phyloP scores from a whole-genome alignment of 2,113 vertebrate genomes.

The Burhinus bistriatus region DNA sequence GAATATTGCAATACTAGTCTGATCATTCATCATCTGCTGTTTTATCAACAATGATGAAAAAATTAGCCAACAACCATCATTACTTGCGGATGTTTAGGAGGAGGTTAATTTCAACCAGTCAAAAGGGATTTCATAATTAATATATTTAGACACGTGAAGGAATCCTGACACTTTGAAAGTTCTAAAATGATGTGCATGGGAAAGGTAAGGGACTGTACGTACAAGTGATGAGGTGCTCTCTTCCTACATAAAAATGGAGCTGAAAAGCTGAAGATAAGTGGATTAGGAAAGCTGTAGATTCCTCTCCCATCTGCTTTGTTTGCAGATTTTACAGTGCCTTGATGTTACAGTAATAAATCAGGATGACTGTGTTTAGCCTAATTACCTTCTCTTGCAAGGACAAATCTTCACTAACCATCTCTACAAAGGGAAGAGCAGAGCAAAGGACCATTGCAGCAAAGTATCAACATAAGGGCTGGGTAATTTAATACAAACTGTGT shows the following conservation, averaged over 20 bases:
- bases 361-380: neutral
- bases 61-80: neutral
- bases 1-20: neutral
- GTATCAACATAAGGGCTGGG: neutral
- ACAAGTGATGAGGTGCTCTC: neutral
- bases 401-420: neutral
- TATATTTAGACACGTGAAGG: neutral
- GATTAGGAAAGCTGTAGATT: neutral
- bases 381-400: neutral
- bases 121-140: neutral
- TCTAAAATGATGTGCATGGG: neutral
- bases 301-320: constrained; percentile 18
- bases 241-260: neutral
- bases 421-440: neutral
- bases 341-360: constrained; percentile 27
- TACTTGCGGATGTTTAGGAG: neutral
- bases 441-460: neutral
- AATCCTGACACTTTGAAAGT: neutral
- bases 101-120: neutral
- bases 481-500: neutral
- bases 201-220: neutral
- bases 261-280: neutral
- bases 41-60: neutral
- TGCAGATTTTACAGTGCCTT: constrained; percentile 13
- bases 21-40: neutral